Conservation (phyloP, 2,797 vertebrate genomes). For the Xenops minutus region DNA sequence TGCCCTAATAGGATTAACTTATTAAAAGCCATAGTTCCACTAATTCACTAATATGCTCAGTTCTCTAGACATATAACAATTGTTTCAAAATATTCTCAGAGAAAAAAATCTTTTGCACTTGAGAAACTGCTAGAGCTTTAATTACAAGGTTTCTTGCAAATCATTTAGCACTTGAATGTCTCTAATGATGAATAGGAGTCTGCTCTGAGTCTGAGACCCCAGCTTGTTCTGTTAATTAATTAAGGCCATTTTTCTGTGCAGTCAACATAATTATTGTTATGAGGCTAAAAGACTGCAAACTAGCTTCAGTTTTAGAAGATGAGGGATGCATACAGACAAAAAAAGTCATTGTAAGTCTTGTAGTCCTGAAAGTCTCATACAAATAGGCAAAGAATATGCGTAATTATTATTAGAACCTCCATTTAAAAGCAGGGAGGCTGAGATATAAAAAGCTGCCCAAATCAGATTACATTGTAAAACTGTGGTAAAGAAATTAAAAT, state of each 20-base stretch:
- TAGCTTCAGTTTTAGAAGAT: neutral
- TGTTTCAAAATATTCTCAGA: neutral
- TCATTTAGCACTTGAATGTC: neutral
- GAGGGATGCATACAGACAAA: neutral
- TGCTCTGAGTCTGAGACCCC: neutral
- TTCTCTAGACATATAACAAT: neutral
- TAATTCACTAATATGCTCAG: neutral
- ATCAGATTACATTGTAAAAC: neutral
- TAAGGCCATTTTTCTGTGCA: neutral
- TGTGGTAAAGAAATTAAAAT: neutral
- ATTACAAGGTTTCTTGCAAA: neutral
- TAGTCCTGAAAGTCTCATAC: neutral
- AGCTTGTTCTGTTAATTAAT: slow-evolving; percentile 10
- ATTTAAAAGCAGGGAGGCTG: neutral
- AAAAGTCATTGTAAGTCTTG: neutral
- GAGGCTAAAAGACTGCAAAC: neutral
- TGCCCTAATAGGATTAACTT: neutral
- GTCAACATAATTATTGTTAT: neutral
- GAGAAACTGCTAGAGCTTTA: neutral
- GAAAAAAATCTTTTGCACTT: neutral
- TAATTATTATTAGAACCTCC: neutral
- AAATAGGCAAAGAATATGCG: neutral
- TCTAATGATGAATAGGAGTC: neutral
- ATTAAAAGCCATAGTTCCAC: neutral
- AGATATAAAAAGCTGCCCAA: neutral